These are phyloP conservation scores for Atrina japonica DNA, from an alignment of 2,888 invertebrate species.

Conservation along the genomic window DNA sequence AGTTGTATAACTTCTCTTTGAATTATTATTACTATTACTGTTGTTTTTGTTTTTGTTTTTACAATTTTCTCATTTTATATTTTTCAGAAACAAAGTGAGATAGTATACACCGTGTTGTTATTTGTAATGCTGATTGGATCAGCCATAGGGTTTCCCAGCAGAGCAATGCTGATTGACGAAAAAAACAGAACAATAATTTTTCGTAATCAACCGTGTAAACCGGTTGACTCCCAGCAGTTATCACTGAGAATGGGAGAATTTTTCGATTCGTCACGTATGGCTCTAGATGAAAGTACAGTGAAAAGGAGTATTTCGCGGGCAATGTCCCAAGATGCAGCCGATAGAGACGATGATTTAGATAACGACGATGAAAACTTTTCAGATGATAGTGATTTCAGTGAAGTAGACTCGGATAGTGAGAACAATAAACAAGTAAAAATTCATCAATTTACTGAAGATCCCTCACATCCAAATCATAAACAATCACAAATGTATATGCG, in stretches of 20 bases:
- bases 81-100: conserved; percentile 55
- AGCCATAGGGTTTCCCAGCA: conserved; percentile 51
- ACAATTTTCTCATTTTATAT: not conserved
- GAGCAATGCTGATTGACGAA: conserved; percentile 39
- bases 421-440: conserved; percentile 6
- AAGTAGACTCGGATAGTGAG: conserved; percentile 24
- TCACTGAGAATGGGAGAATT: conserved; percentile 60
- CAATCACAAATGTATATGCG: conserved; percentile 59
- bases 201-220: conserved; percentile 55
- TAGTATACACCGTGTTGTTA: conserved; percentile 39
- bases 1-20: too few relatives aligned
- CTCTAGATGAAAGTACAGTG: conserved; percentile 50
- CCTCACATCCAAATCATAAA: conserved; percentile 47
- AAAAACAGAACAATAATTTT: conserved; percentile 47
- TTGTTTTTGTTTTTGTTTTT: too few relatives aligned
- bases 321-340: conserved; percentile 35
- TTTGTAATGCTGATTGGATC: conserved; percentile 51
- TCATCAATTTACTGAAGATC: conserved; percentile 23
- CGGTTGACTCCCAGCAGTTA: conserved; percentile 58
- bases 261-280: conserved; percentile 66
- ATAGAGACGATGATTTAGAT: conserved; percentile 46
- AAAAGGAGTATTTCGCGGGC: conserved; percentile 51
- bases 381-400: conserved; percentile 26
- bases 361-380: conserved; percentile 41
- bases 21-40: too few relatives aligned